These are phyloP conservation scores for Cyprinus carpio DNA, from an alignment of 2,113 vertebrate species.

Conservation along the genomic window DNA sequence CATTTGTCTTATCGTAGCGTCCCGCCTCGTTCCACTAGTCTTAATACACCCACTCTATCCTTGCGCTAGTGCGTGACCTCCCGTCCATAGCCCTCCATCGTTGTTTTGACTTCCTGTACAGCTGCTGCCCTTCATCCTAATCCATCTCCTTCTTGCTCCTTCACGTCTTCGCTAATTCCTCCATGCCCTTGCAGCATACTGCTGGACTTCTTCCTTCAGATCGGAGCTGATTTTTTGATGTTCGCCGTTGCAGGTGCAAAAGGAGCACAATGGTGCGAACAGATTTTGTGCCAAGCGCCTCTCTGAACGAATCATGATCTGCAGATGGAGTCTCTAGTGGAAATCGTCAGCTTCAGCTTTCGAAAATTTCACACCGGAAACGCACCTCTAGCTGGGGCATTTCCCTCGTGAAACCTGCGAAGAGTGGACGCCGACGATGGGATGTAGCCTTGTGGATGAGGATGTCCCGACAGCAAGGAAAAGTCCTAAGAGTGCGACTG, in stretches of 20 bases:
- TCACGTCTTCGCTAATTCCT: slow-evolving; percentile 47
- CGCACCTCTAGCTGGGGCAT: not conserved
- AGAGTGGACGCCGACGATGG: not conserved
- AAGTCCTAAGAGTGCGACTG: not conserved
- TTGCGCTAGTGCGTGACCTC: slow-evolving; percentile 34
- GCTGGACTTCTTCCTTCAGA: slow-evolving; percentile 44
- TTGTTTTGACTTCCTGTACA: slow-evolving; percentile 43
- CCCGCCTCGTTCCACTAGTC: not conserved
- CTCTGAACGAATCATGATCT: slow-evolving; percentile 45
- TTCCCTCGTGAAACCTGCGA: not conserved
- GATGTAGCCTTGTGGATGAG: not conserved
- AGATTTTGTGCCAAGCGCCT: slow-evolving; percentile 21
- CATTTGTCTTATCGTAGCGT: slow-evolving; percentile 18
- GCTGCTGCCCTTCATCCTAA: too few species aligned
- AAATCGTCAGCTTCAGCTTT: slow-evolving; percentile 32
- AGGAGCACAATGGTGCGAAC: slow-evolving; percentile 13
- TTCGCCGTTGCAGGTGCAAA: slow-evolving; percentile 9
- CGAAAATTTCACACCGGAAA: not conserved
- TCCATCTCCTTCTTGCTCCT: slow-evolving; percentile 44
- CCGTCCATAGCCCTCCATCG: slow-evolving; percentile 17
- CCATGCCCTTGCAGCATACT: slow-evolving; percentile 34
- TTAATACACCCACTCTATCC: slow-evolving; percentile 39
- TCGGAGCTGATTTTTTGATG: slow-evolving; percentile 27
- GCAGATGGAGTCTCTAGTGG: too few species aligned
- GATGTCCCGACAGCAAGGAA: not conserved